Evolutionary conservation across 2,888 invertebrate species (phyloP), one percentile per base, ranked within the genome.

Genomic region (Epinotia demarniana): DNA sequence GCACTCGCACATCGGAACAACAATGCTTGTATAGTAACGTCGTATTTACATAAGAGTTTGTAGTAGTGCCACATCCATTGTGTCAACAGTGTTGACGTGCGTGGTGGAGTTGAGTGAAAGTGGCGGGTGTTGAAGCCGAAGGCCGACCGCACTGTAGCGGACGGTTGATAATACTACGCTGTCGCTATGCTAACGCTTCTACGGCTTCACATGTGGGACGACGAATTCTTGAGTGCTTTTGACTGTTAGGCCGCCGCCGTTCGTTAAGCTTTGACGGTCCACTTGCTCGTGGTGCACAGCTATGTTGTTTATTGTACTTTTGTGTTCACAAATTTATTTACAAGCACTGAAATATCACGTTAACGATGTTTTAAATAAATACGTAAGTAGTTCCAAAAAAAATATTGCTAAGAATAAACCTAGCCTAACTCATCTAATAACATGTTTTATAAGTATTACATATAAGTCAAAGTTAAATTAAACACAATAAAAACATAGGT

Each of bases 61-160:
- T 75, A 77, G 78, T 76, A 75, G 82, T 90, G 80, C 91, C 90
- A 82, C 81, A 89, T 91, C 90, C 89, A 87, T 78, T 79, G 79
- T 82, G 80, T 81, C 82, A 81, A 80, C 81, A 83, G 79, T 82
- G 81, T 86, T 86, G 82, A 80, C 84, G 80, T 80, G 84, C 87
- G 84, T 82, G 82, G 79, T 85, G 64, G 75, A 92, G 93, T 92
- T 93, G 75, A 92, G 93, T 92, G 93, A 93, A 93, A 93, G 92
- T 92, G 92, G 90, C 90, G 89, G 89, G 86, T 88, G 86, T 85
- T 84, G 58, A 11, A 46, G 60, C 83, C 89, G 93, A 92, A 93
- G 93, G 92, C 92, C 92, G 90, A 85, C 89, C 86, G 87, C 89
- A 87, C 85, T 84, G 82, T 79, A 71, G 64, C 64, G 72, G 70